These are phyloP conservation scores for Epirrhoe alternata DNA, from an alignment of 2,888 invertebrate genomes.

Conservation along the genomic window DNA sequence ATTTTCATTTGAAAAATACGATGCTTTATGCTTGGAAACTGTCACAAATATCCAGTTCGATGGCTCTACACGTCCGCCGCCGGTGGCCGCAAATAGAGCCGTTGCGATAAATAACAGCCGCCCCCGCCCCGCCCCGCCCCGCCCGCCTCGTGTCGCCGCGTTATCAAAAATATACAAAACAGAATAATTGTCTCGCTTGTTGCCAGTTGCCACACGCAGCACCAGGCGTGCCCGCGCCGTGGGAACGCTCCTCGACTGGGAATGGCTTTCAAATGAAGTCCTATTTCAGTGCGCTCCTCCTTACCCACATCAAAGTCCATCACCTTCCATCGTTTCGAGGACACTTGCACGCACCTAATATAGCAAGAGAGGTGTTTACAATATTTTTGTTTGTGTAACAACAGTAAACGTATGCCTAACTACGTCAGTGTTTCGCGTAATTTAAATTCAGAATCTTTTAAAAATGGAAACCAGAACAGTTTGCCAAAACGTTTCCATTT, in stretches of 20 bases:
- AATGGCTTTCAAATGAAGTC: not conserved
- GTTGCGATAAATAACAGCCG: constrained; percentile 35
- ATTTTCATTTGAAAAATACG: not conserved
- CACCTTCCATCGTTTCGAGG: not conserved
- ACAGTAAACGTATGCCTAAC: too few species aligned
- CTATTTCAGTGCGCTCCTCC: not conserved
- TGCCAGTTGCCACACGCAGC: constrained; percentile 7
- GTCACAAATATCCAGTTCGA: constrained; percentile 18
- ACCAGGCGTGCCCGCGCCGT: not conserved
- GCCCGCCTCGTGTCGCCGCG: constrained; percentile 29
- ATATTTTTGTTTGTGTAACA: too few species aligned
- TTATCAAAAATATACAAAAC: constrained; percentile 32
- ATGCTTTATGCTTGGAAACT: constrained; percentile 1
- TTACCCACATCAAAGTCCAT: constrained; percentile 4
- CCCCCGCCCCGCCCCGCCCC: constrained; percentile 17
- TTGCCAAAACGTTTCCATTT: constrained; percentile 3
- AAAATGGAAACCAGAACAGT: not conserved
- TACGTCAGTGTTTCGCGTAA: too few species aligned
- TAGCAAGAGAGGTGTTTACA: not conserved
- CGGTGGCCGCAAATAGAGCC: constrained; percentile 36
- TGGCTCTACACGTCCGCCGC: constrained; percentile 14
- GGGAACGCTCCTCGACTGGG: constrained; percentile 4
- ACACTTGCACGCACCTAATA: not conserved
- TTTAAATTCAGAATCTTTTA: not conserved
- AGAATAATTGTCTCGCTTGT: constrained; percentile 16